These are phyloP conservation scores for Garrulus glandarius DNA, from an alignment of 2,797 vertebrate species.

Conservation along the genomic window DNA sequence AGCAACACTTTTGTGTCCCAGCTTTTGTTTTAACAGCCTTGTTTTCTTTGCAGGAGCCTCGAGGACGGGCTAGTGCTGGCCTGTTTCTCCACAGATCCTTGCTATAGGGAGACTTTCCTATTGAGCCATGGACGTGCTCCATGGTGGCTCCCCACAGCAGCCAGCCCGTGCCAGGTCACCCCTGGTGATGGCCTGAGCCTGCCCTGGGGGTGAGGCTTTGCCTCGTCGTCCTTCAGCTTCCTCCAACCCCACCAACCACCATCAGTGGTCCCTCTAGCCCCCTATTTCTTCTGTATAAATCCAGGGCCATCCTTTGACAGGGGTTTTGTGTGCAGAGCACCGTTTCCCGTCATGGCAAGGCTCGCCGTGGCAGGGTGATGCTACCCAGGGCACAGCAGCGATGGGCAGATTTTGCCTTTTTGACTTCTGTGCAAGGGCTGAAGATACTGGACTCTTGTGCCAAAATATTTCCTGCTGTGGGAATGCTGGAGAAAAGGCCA, in stretches of 20 bases:
- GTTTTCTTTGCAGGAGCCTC: not conserved
- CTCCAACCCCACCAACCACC: not conserved
- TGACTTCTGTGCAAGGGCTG: not conserved
- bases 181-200: fast-evolving
- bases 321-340: not conserved
- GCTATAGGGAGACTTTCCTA: not conserved
- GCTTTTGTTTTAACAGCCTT: not conserved
- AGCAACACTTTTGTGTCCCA: not conserved
- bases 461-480: not conserved
- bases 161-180: fast-evolving
- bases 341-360: fast-evolving
- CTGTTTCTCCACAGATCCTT: not conserved
- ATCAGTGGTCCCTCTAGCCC: not conserved
- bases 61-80: not conserved
- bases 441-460: not conserved
- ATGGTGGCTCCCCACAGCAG: not conserved
- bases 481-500: not conserved
- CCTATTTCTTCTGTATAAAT: not conserved
- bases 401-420: not conserved
- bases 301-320: not conserved
- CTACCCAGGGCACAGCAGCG: not conserved
- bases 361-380: fast-evolving
- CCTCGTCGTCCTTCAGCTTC: not conserved
- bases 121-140: not conserved
- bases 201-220: not conserved